Evolutionary conservation across 2,797 vertebrate species (phyloP).

Genomic region (Astyanax mexicanus): DNA sequence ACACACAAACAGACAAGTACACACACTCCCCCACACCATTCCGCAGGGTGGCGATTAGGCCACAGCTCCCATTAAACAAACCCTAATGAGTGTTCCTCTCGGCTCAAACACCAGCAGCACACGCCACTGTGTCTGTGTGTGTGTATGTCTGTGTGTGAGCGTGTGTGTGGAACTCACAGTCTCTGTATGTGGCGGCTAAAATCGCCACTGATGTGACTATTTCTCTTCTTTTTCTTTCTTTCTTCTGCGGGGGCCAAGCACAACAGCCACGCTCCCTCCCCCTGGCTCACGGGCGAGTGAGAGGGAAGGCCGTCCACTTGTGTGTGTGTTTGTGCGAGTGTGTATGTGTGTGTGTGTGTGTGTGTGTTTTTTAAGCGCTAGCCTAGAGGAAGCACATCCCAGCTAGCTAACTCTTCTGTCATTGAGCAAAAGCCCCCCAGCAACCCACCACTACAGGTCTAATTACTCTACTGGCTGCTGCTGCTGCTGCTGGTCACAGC

Average conservation of each 20-base stretch:
- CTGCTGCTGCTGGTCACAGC: slow-evolving; percentile 43
- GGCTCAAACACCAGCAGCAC: slow-evolving; percentile 22
- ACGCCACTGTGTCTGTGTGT: neutral
- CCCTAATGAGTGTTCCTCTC: slow-evolving; percentile 29
- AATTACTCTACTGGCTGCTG: slow-evolving; percentile 67
- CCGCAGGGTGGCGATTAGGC: slow-evolving; percentile 55
- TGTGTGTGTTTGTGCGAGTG: too few relatives aligned
- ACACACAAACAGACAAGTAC: slow-evolving; percentile 18
- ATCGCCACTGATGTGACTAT: neutral
- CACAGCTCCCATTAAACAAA: slow-evolving; percentile 51
- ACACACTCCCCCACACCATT: neutral
- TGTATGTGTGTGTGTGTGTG: slow-evolving; percentile 6
- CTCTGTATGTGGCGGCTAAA: neutral
- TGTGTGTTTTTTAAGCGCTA: neutral
- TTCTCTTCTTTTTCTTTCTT: neutral
- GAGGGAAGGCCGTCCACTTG: slow-evolving; percentile 4
- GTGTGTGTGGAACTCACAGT: too few relatives aligned
- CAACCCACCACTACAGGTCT: slow-evolving; percentile 55
- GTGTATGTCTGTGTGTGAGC: too few relatives aligned
- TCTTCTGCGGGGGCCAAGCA: slow-evolving; percentile 1
- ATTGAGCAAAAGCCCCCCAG: neutral
- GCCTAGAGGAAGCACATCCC: neutral
- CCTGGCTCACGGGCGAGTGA: neutral
- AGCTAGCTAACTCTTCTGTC: slow-evolving; percentile 1
- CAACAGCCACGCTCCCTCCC: neutral